phyloP scores from a whole-genome alignment of 2,888 invertebrate genomes.

The Cheilosia impressa region DNA sequence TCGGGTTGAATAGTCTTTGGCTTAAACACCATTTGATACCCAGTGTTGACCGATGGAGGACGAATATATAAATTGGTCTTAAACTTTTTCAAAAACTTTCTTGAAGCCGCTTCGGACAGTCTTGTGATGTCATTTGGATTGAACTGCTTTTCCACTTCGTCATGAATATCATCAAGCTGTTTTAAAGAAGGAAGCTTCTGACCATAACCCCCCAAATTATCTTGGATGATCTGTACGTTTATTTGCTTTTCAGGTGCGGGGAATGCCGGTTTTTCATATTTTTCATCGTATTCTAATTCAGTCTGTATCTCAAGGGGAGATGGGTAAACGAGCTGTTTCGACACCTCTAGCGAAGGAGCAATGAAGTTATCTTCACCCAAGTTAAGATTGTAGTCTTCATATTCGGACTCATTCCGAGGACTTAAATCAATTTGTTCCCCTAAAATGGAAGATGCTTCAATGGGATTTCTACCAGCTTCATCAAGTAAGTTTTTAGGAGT shows the following conservation, averaged over 20 bases:
- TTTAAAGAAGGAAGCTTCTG: conserved; percentile 44
- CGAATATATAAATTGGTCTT: conserved; percentile 76
- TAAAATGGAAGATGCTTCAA: conserved; percentile 81
- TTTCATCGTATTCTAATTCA: neutral
- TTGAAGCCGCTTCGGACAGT: conserved; percentile 80
- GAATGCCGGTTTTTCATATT: conserved; percentile 42
- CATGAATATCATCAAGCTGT: conserved; percentile 78
- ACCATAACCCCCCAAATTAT: conserved; percentile 71
- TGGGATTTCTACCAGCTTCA: conserved; percentile 71
- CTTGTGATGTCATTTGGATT: conserved; percentile 59
- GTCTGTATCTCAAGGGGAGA: conserved; percentile 36
- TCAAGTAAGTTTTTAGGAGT: conserved; percentile 76
- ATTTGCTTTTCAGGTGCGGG: conserved; percentile 77
- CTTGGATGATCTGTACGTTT: conserved; percentile 80
- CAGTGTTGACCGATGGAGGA: neutral
- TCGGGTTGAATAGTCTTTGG: conserved; percentile 60
- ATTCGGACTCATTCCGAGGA: conserved; percentile 84
- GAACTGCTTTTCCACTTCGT: conserved; percentile 77
- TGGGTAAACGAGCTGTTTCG: conserved; percentile 46
- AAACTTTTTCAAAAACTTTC: conserved; percentile 81
- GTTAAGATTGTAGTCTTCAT: conserved; percentile 82
- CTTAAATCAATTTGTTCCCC: conserved; percentile 84
- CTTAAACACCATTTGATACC: neutral
- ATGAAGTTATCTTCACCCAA: conserved; percentile 84
- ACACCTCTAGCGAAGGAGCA: conserved; percentile 81